phyloP scores from a whole-genome alignment of 1,140 invertebrate genomes.

The Drosophila tristis region DNA sequence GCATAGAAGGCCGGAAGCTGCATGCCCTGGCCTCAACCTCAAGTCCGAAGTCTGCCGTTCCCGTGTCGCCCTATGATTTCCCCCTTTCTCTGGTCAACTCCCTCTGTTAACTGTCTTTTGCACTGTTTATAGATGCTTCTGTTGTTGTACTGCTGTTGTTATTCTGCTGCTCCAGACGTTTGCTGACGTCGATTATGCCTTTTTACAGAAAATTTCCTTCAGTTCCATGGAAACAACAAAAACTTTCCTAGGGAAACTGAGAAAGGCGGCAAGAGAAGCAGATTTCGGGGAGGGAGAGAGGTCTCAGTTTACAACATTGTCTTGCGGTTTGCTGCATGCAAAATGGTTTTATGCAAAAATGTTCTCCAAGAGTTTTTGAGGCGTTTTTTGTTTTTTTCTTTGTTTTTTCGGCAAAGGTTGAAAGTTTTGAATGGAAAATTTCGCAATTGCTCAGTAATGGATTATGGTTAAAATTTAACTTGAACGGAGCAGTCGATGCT shows the following conservation, averaged over 20 bases:
- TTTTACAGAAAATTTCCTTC: slow-evolving; percentile 75
- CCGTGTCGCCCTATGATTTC: slow-evolving; percentile 1
- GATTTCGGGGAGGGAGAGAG: slow-evolving; percentile 8
- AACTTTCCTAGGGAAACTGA: slow-evolving; percentile 18
- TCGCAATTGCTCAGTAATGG: slow-evolving; percentile 4
- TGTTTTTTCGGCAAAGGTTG: slow-evolving; percentile 38
- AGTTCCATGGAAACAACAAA: slow-evolving; percentile 45
- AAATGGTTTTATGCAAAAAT: slow-evolving; percentile 76
- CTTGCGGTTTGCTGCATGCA: slow-evolving; percentile 74
- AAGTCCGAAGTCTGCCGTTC: slow-evolving; percentile 8
- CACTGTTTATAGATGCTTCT: slow-evolving; percentile 78
- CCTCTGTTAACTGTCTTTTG: slow-evolving; percentile 66
- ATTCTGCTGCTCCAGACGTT: slow-evolving; percentile 64
- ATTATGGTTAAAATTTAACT: slow-evolving; percentile 15
- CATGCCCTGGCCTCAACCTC: slow-evolving; percentile 26
- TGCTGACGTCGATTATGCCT: slow-evolving; percentile 79
- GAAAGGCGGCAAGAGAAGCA: neutral
- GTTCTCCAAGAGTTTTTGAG: slow-evolving; percentile 33
- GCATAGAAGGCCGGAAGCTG: slow-evolving; percentile 61
- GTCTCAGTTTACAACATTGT: slow-evolving; percentile 72
- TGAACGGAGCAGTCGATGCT: neutral
- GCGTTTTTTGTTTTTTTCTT: slow-evolving; percentile 16
- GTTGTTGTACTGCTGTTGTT: slow-evolving; percentile 49
- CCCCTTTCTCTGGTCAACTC: slow-evolving; percentile 7
- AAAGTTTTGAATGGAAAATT: slow-evolving; percentile 40